Conservation (phyloP, 1,140 invertebrate genomes). For the Brachionus manjavacas region DNA sequence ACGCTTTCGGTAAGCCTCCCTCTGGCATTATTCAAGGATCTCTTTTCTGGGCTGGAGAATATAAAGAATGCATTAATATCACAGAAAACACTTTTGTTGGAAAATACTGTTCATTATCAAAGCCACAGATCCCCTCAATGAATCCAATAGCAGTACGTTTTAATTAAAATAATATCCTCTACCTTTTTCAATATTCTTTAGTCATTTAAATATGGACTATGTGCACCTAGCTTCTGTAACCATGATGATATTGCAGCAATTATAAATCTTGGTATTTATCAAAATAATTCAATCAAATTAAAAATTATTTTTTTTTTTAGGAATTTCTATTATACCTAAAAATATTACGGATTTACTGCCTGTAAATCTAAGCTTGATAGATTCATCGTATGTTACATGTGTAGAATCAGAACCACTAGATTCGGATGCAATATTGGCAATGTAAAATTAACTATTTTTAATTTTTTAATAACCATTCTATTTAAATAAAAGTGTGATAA, state of each 20-base stretch:
- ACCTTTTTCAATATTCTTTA: neutral
- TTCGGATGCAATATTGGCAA: neutral
- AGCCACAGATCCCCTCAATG: neutral
- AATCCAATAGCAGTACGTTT: neutral
- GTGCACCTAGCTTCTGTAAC: constrained; percentile 14
- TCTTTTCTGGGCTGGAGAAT: constrained; percentile 10
- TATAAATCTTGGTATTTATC: neutral
- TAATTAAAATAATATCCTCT: neutral
- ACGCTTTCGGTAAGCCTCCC: constrained; percentile 29
- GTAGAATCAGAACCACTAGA: neutral
- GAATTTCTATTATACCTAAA: neutral
- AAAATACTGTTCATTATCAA: constrained; percentile 31
- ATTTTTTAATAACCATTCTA: neutral
- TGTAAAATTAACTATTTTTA: neutral
- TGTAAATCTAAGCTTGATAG: neutral
- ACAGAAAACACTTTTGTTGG: constrained; percentile 30
- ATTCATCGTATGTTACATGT: constrained; percentile 15
- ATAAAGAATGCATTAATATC: constrained; percentile 13
- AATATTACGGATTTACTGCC: constrained; percentile 21
- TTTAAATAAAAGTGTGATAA: neutral
- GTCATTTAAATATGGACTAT: constrained; percentile 34
- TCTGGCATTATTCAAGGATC: constrained; percentile 5
- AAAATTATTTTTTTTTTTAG: neutral
- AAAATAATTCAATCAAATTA: neutral
- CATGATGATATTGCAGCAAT: constrained; percentile 7